phyloP scores from a whole-genome alignment of 2,888 invertebrate genomes.

The Herminia tarsipennalis region DNA sequence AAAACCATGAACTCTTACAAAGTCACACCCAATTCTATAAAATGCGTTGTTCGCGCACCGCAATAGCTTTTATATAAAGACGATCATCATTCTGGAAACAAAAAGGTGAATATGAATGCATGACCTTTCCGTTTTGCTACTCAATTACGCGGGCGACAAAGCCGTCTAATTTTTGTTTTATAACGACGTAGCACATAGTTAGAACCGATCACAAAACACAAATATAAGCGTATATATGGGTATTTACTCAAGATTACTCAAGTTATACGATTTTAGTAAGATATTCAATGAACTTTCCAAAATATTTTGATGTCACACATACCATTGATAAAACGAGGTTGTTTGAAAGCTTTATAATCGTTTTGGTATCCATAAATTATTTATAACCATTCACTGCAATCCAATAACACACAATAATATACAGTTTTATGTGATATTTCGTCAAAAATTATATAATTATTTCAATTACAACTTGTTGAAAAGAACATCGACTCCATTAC shows the following conservation, averaged over 20 bases:
- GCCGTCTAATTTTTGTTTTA: constrained; percentile 57
- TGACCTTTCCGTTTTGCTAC: constrained; percentile 84
- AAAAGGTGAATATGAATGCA: constrained; percentile 75
- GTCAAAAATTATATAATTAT: constrained; percentile 58
- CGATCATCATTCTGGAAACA: constrained; percentile 71
- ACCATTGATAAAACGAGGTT: constrained; percentile 78
- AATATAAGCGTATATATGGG: constrained; percentile 21
- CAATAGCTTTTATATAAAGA: constrained; percentile 45
- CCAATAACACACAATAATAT: constrained; percentile 60
- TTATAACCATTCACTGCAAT: constrained; percentile 68
- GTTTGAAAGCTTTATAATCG: constrained; percentile 61
- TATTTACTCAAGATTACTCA: constrained; percentile 36
- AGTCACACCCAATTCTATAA: constrained; percentile 35
- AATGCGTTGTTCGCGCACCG: constrained; percentile 37
- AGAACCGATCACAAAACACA: constrained; percentile 19
- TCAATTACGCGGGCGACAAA: constrained; percentile 85
- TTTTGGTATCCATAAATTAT: constrained; percentile 69
- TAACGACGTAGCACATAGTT: constrained; percentile 23
- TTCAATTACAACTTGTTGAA: constrained; percentile 65
- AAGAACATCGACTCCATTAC: constrained; percentile 87
- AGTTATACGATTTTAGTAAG: constrained; percentile 38
- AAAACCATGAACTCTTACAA: constrained; percentile 86
- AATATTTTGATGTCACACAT: constrained; percentile 86
- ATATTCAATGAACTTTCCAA: constrained; percentile 81
- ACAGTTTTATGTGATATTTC: constrained; percentile 70